These are phyloP conservation scores for Ceratina calcarata DNA, from an alignment of 1,140 invertebrate species.

Conservation along the genomic window DNA sequence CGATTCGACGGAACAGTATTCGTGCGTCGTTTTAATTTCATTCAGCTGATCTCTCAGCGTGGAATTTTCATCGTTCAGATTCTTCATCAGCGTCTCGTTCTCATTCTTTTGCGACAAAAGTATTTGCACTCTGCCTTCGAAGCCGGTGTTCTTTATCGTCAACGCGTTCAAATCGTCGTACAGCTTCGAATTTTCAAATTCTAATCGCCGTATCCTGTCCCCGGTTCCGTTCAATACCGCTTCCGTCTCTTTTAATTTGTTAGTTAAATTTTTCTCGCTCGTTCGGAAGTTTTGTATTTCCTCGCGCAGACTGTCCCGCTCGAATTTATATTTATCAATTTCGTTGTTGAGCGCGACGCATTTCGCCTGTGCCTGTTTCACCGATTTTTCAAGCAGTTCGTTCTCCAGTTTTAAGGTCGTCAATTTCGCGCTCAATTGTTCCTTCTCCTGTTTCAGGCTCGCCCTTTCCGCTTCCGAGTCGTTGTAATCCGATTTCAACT, in stretches of 20 bases:
- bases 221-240: conserved; percentile 1
- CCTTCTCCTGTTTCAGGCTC: conserved; percentile 47
- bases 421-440: conserved; percentile 43
- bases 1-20: conserved; percentile 54
- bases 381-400: conserved; percentile 3
- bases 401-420: conserved; percentile 20
- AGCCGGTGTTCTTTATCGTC: conserved; percentile 30
- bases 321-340: conserved; percentile 22
- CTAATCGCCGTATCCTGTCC: conserved; percentile 7
- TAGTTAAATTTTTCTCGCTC: conserved; percentile 20
- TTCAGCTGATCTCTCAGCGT: conserved; percentile 48
- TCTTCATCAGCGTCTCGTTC: conserved; percentile 43
- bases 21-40: conserved; percentile 49
- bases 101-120: conserved; percentile 42
- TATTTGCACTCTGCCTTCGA: conserved; percentile 29
- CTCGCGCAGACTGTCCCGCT: conserved; percentile 29
- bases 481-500: conserved; percentile 24
- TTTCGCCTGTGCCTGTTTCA: conserved; percentile 20
- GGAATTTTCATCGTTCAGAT: conserved; percentile 45
- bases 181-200: conserved; percentile 45
- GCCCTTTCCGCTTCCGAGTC: conserved; percentile 34
- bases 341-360: conserved; percentile 27
- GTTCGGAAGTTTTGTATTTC: conserved; percentile 21
- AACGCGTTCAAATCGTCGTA: conserved; percentile 22
- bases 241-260: conserved; percentile 9